Evolutionary conservation across 2,797 vertebrate species (phyloP).

Genomic region (Capromys pilorides): DNA sequence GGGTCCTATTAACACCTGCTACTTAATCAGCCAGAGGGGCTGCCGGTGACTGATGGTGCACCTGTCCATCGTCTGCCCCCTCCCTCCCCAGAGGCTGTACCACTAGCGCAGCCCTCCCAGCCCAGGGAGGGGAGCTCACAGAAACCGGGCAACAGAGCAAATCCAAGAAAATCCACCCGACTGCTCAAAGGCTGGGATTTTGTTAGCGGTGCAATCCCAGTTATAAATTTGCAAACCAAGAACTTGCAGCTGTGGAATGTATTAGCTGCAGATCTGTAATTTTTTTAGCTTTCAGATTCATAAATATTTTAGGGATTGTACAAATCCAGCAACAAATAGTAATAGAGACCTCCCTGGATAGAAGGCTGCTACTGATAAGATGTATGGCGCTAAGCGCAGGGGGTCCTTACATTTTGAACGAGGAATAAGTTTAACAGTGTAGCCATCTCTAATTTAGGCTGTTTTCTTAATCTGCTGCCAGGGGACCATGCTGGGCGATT

Average conservation of each 20-base stretch:
- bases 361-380: conserved; percentile 74
- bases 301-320: conserved; percentile 83
- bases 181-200: conserved; percentile 75
- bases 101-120: not conserved
- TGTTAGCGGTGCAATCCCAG: conserved; percentile 72
- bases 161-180: conserved; percentile 26
- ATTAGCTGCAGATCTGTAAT: conserved; percentile 76
- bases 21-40: conserved; percentile 54
- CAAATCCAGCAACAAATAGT: conserved; percentile 79
- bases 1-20: conserved; percentile 78
- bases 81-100: not conserved
- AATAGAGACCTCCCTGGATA: conserved; percentile 76
- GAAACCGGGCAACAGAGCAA: not conserved
- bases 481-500: conserved; percentile 79
- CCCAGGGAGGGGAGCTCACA: not conserved
- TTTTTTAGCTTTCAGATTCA: conserved; percentile 80
- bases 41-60: conserved; percentile 60
- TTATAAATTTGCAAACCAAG: conserved; percentile 76
- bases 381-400: conserved; percentile 63
- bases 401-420: conserved; percentile 68
- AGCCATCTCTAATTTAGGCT: conserved; percentile 81
- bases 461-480: conserved; percentile 82
- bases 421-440: conserved; percentile 71
- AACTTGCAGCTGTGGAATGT: conserved; percentile 75
- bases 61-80: not conserved